Evolutionary conservation across 2,797 vertebrate genomes (phyloP).

Genomic region (Lutjanus campechanus): DNA sequence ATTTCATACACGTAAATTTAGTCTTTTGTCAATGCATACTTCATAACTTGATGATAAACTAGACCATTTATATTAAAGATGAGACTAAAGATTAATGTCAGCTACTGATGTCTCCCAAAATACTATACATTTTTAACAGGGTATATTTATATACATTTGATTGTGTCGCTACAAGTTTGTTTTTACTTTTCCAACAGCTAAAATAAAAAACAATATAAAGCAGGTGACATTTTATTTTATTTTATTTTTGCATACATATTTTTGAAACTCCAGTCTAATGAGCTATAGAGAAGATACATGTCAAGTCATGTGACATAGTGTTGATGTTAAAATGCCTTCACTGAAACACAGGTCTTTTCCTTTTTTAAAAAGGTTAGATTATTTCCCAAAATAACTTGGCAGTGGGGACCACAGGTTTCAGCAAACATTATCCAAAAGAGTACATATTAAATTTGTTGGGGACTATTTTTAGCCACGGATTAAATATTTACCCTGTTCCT

Average conservation of each 20-base stretch:
- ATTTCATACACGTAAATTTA: background rate
- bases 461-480: background rate
- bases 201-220: background rate
- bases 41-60: background rate
- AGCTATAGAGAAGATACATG: background rate
- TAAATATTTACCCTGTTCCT: background rate
- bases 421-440: background rate
- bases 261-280: background rate
- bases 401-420: too few species aligned
- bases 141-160: background rate
- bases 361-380: too few species aligned
- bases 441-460: background rate
- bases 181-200: background rate
- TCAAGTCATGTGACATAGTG: background rate
- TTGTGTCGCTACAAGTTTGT: too few species aligned
- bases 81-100: background rate
- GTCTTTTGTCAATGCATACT: background rate
- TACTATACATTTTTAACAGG: background rate
- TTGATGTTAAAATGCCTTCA: too few species aligned
- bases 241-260: background rate
- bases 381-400: background rate
- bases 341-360: background rate
- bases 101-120: background rate
- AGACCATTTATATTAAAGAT: background rate
- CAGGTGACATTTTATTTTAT: background rate